Base-by-base conservation (phyloP, 2,113 vertebrate species). In the Setophaga kirtlandii region DNA sequence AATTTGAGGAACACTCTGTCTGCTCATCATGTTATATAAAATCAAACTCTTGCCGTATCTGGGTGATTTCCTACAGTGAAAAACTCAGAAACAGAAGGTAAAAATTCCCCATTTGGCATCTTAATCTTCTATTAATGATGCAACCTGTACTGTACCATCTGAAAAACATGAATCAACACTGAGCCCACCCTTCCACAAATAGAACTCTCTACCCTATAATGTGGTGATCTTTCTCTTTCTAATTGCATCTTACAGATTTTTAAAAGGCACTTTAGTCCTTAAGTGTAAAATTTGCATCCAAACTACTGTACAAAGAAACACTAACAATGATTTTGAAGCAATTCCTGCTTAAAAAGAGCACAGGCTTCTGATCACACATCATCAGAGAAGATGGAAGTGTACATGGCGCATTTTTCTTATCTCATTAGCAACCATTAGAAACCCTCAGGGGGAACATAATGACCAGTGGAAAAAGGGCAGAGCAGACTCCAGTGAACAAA, bases 401-500 rank as follows among this genome's bases (percentile, higher is more conserved):
- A 92, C 82, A 92, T 63, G 62, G 19, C 89, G 53, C 76, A 62
- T 90, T 96, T 94, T 94, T 94, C 82, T 90, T 93, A 64, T 97
- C 94, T 97, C 96, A 97, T 96, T 91, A 96, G 82, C 67, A 94
- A 87, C 96, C 93, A 97, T 97, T 96, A 96, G 91, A 90, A 97
- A 94, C 83, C 59, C 96, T 95, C 83, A 73, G 33, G 47, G 95
- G 95, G 60, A 97, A 96, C 91, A 93, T 94, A 97, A 96, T 96
- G 96, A 97, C 96, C 95, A 96, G 85, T 88, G 75, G 87, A 95
- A 92, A 97, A 97, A 97, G 93, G 95, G 96, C 94, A 97, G 90
- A 97, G 83, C 70, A 91, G 91, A 67, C 89, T 94, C 78, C 94
- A 96, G 92, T 96, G 96, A 98, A 97, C 96, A 97, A 97, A 98